phyloP scores from a whole-genome alignment of 1,140 invertebrate genomes.

The Drosophila arizonae region DNA sequence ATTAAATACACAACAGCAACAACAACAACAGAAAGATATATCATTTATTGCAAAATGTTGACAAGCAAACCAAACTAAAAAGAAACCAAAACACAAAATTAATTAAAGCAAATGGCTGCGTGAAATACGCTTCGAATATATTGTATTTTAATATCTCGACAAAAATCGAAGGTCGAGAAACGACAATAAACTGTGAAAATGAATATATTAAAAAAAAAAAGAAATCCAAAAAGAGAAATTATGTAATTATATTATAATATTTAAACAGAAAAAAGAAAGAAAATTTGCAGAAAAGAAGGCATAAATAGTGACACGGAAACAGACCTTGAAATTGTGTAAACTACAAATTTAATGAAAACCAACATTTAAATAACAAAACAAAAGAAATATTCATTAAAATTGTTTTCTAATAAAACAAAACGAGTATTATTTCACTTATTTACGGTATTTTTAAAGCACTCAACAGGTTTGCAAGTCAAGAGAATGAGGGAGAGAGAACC shows the following conservation, averaged over 20 bases:
- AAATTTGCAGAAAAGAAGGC: conserved; percentile 53
- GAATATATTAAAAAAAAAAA: conserved; percentile 72
- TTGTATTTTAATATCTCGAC: conserved; percentile 83
- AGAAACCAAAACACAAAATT: conserved; percentile 7
- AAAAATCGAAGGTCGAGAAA: conserved; percentile 82
- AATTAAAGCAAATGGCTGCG: conserved; percentile 46
- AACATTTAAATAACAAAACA: conserved; percentile 69
- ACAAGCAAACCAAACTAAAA: conserved; percentile 28
- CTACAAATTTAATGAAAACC: conserved; percentile 71
- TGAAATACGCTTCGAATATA: conserved; percentile 61
- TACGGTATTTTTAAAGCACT: neutral
- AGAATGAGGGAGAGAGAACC: too few species aligned
- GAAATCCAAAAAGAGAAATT: conserved; percentile 38
- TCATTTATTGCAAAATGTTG: conserved; percentile 76
- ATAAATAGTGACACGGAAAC: conserved; percentile 65
- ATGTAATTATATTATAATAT: conserved; percentile 76
- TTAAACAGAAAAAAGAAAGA: conserved; percentile 22
- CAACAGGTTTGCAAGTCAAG: too few species aligned
- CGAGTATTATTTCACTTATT: conserved; percentile 33
- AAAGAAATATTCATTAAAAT: conserved; percentile 78
- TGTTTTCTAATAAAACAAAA: conserved; percentile 81
- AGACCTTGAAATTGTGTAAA: conserved; percentile 72
- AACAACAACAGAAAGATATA: conserved; percentile 60
- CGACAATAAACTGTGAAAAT: conserved; percentile 83
- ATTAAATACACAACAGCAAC: conserved; percentile 55